A percentile compares a stretch with the other conserved stretches of the same genome.
Evolutionary conservation across 2,113 vertebrate species (phyloP).

Genomic region (Aphyosemion australe): DNA sequence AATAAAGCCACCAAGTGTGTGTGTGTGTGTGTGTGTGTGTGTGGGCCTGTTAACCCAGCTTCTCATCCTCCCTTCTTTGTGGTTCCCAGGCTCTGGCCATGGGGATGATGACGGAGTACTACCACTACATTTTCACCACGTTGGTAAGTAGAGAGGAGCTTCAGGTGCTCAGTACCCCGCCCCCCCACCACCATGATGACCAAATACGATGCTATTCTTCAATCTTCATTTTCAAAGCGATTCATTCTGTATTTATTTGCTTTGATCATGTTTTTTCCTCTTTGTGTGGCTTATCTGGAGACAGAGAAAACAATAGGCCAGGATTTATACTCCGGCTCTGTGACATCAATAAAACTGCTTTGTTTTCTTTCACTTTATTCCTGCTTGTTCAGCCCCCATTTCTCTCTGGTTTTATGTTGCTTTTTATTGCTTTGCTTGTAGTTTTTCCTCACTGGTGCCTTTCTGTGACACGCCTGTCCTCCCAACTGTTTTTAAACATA

Average conservation of each 20-base stretch:
- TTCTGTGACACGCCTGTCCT: not conserved
- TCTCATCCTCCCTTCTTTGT: constrained; percentile 14
- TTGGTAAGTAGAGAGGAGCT: constrained; percentile 85
- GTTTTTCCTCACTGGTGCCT: not conserved
- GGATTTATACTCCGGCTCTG: constrained; percentile 4
- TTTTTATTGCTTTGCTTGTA: not conserved
- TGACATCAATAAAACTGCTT: constrained; percentile 4
- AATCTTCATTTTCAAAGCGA: constrained; percentile 21
- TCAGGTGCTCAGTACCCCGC: too few relatives aligned
- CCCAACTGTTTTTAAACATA: too few relatives aligned
- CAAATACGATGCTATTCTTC: constrained; percentile 9
- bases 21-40: constrained; percentile 7
- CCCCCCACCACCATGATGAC: too few relatives aligned
- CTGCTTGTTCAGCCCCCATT: not conserved
- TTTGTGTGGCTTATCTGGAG: not conserved
- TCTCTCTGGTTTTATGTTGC: not conserved
- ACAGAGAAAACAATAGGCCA: constrained; percentile 10
- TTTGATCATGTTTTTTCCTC: constrained; percentile 5
- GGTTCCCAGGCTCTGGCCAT: constrained; percentile 91
- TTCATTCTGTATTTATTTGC: not conserved
- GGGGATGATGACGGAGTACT: constrained; percentile 99
- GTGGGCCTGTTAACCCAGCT: constrained; percentile 1
- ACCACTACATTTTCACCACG: constrained; percentile 99
- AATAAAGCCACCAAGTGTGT: not conserved
- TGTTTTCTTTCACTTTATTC: not conserved